Evolutionary conservation across 2,888 invertebrate species (phyloP).

Genomic region (Xanthia icteritia): DNA sequence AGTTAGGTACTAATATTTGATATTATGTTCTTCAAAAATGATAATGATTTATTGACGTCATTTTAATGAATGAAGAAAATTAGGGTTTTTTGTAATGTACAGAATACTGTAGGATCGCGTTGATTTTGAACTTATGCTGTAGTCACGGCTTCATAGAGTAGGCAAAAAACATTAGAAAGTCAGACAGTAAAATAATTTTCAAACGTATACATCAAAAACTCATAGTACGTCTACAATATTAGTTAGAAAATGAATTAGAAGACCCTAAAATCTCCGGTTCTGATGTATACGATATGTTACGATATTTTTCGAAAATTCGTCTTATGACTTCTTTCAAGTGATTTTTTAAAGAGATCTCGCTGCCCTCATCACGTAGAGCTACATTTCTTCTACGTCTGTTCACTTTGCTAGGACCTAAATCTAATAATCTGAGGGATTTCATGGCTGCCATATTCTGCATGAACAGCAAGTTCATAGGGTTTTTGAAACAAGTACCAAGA

Average conservation of each 20-base stretch:
- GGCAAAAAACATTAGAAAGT: neutral
- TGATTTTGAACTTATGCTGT: neutral
- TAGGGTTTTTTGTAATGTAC: no score
- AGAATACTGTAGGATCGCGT: neutral
- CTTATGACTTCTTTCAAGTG: slow-evolving; percentile 35
- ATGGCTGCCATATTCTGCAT: slow-evolving; percentile 80
- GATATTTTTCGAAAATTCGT: slow-evolving; percentile 44
- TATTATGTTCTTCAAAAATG: neutral
- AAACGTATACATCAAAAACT: neutral
- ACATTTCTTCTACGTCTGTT: slow-evolving; percentile 19
- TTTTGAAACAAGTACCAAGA: slow-evolving; percentile 76
- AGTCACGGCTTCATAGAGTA: neutral
- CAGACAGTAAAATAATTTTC: neutral
- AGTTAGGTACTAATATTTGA: neutral
- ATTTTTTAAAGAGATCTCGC: slow-evolving; percentile 18
- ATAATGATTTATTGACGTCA: neutral
- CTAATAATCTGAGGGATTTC: slow-evolving; percentile 77
- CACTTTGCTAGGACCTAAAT: neutral
- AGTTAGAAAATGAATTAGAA: neutral
- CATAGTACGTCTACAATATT: neutral
- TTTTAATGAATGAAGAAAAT: slow-evolving; percentile 10
- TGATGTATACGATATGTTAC: no score
- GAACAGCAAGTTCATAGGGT: slow-evolving; percentile 74
- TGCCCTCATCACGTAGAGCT: neutral
- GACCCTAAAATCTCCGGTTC: neutral